Percentiles rank a stretch among this genome's conserved stretches.
These are phyloP conservation scores for Azemiops feae DNA, from an alignment of 2,113 vertebrate genomes.

Conservation along the genomic window DNA sequence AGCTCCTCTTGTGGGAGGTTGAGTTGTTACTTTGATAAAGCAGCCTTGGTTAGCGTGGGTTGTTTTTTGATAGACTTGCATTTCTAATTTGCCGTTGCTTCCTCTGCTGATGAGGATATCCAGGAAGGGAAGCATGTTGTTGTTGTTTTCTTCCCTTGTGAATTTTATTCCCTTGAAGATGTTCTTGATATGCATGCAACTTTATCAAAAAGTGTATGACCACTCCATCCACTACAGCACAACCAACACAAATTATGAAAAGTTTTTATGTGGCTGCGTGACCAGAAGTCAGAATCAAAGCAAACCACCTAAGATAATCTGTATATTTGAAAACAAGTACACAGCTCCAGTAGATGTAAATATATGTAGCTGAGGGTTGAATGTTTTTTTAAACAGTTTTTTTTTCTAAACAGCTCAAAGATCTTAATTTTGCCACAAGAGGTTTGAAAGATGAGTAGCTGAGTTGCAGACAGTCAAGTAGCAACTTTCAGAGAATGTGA, in stretches of 20 bases:
- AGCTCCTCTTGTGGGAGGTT: neutral
- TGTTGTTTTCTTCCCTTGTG: neutral
- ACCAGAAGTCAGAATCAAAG: neutral
- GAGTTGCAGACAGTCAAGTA: slow-evolving; percentile 23
- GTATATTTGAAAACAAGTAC: neutral
- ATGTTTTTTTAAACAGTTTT: neutral
- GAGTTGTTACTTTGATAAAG: neutral
- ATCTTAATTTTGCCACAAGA: slow-evolving; percentile 45
- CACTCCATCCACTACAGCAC: neutral
- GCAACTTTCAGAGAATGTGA: slow-evolving; percentile 49
- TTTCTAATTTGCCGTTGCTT: neutral
- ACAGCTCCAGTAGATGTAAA: neutral
- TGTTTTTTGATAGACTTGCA: neutral
- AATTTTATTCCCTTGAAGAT: neutral
- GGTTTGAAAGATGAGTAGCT: slow-evolving; percentile 50
- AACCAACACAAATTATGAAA: neutral
- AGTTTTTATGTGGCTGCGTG: neutral
- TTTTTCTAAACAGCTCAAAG: neutral
- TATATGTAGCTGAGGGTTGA: neutral
- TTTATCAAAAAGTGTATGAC: neutral
- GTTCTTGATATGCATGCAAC: neutral
- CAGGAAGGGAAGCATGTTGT: neutral
- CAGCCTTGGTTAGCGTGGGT: neutral
- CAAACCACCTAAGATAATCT: neutral
- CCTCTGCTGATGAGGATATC: neutral